phyloP scores from a whole-genome alignment of 1,140 invertebrate species.

The Formica exsecta region DNA sequence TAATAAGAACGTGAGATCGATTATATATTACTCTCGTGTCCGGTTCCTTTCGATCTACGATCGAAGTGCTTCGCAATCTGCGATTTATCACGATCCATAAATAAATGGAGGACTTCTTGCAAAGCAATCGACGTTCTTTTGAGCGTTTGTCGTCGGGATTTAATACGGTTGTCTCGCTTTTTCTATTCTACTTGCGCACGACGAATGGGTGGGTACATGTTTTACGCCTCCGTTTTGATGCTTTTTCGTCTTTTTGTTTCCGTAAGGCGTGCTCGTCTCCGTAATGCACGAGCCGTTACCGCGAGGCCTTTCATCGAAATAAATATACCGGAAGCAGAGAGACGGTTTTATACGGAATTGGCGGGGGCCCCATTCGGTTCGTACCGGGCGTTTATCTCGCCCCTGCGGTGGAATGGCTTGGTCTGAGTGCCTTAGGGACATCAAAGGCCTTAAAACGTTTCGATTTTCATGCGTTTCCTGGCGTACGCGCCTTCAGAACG shows the following conservation, averaged over 20 bases:
- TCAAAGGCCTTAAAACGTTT: constrained; percentile 63
- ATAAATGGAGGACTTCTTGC: constrained; percentile 23
- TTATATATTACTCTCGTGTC: not conserved
- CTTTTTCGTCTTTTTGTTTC: constrained; percentile 39
- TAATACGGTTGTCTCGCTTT: constrained; percentile 49
- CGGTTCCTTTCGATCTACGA: not conserved
- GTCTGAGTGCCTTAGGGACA: constrained; percentile 21
- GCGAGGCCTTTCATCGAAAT: constrained; percentile 64
- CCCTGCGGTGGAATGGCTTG: not conserved
- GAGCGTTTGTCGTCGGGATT: constrained; percentile 14
- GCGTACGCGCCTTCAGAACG: constrained; percentile 12
- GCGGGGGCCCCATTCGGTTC: not conserved
- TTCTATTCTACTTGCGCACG: constrained; percentile 31
- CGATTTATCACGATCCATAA: constrained; percentile 21
- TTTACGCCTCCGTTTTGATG: constrained; percentile 49
- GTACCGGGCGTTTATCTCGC: constrained; percentile 44
- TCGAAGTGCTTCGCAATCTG: not conserved
- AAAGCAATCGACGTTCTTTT: constrained; percentile 6
- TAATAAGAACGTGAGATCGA: not conserved
- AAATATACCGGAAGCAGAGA: constrained; percentile 63
- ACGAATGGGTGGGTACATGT: constrained; percentile 25
- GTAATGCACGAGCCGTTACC: constrained; percentile 46
- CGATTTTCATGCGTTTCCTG: constrained; percentile 29
- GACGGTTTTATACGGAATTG: constrained; percentile 64
- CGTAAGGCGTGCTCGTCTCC: not conserved